These are phyloP conservation scores for Papilio demoleus DNA, from an alignment of 2,888 invertebrate genomes.

Conservation along the genomic window DNA sequence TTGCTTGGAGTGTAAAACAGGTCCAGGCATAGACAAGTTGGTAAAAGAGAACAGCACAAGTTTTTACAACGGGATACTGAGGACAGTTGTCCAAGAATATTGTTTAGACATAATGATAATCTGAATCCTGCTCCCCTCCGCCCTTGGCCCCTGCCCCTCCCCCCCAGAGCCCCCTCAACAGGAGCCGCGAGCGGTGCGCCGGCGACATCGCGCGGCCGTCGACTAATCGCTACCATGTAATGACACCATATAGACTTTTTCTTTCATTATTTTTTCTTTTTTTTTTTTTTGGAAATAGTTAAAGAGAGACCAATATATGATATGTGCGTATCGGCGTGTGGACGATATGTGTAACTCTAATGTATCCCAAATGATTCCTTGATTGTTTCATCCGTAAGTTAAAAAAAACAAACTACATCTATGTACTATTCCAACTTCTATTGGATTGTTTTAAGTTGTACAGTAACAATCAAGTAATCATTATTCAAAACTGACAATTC, in stretches of 20 bases:
- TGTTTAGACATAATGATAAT: conserved; percentile 47
- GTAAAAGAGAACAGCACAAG: conserved; percentile 2
- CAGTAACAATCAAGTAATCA: conserved; percentile 33
- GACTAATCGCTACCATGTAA: conserved; percentile 75
- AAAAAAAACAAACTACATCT: too few relatives aligned
- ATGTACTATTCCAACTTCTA: too few relatives aligned
- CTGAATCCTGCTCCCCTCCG: conserved; percentile 52
- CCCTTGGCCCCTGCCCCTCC: conserved; percentile 58
- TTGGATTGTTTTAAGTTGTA: too few relatives aligned
- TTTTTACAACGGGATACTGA: conserved; percentile 27
- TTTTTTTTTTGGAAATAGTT: conserved; percentile 76
- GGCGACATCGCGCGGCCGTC: conserved; percentile 63
- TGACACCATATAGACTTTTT: conserved; percentile 75
- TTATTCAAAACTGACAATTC: conserved; percentile 28
- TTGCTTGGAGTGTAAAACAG: conserved; percentile 25
- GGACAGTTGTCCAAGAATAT: conserved; percentile 37
- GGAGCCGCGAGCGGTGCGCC: conserved; percentile 61
- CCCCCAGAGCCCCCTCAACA: conserved; percentile 62
- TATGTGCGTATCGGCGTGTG: conserved; percentile 82
- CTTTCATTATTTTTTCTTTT: conserved; percentile 62
- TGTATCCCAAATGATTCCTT: conserved; percentile 62
- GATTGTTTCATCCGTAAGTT: conserved; percentile 52
- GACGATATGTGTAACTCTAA: conserved; percentile 76
- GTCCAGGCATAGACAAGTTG: conserved; percentile 29
- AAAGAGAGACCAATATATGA: conserved; percentile 75